phyloP scores from a whole-genome alignment of 2,113 vertebrate species.

The Lagopus leucura region DNA sequence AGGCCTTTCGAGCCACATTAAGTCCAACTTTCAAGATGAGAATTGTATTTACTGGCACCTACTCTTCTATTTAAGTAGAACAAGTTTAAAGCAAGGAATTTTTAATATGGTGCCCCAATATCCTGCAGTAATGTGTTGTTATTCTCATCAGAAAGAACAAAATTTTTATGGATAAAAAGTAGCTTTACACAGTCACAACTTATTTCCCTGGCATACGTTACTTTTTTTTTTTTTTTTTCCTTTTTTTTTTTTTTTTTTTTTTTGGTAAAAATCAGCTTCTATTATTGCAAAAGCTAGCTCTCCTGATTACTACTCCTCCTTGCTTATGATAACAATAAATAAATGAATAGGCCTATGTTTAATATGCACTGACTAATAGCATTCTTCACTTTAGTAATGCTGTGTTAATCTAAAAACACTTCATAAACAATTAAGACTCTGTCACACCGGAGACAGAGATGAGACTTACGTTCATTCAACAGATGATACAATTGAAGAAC shows the following conservation, averaged over 20 bases:
- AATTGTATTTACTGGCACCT: background rate
- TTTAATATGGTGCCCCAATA: background rate
- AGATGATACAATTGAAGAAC: slow-evolving; percentile 14
- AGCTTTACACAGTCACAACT: background rate
- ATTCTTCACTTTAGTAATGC: background rate
- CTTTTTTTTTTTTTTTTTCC: too few species aligned
- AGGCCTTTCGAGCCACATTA: background rate
- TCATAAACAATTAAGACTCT: background rate
- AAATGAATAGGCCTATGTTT: background rate
- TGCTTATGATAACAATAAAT: slow-evolving; percentile 15
- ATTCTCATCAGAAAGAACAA: background rate
- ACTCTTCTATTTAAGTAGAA: background rate
- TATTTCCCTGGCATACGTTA: background rate
- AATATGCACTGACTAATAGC: slow-evolving; percentile 2
- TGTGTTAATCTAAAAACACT: slow-evolving; percentile 23
- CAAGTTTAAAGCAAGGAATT: background rate
- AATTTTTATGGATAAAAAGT: background rate
- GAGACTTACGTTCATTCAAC: background rate
- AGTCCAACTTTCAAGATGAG: background rate
- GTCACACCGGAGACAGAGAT: background rate
- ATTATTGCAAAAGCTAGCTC: background rate
- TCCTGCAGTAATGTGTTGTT: background rate
- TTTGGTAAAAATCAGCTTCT: slow-evolving; percentile 1
- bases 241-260: background rate
- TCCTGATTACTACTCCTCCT: background rate